Evolutionary conservation across 2,113 vertebrate species (phyloP), one percentile per base, ranked within the genome.

Genomic region (Megatriorchis doriae): DNA sequence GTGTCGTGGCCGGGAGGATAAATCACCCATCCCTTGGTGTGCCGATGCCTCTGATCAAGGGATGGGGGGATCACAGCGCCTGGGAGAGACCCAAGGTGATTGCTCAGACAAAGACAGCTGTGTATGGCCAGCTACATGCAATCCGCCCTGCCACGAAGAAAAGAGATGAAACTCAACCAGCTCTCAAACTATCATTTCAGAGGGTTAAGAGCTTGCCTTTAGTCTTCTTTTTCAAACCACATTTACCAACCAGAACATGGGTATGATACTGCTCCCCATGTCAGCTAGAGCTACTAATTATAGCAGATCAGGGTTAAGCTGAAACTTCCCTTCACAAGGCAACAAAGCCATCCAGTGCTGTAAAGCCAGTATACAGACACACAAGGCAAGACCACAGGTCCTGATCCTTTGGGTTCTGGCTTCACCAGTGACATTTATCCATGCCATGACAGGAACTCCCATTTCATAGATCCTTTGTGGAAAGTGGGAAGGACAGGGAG

Each of bases 221-320:
- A 58, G 27, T 36, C 36, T 80, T 50, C 34, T 70, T 80, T 61
- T 65, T 56, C 81, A 65, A 79, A 42, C 19, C 36, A 20, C 65
- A 1, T 43, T 42, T 15, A 43, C 43, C 78, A 75, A 11, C 3
- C 53, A 77, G 55, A 85, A 21, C 3, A 6, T 0, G 11, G 71
- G 31, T 9, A 29, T 0, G 0, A 7, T 21, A 15, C 50, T 34
- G 52, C 55, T 74, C 56, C 52, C n/a, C 27, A 0, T 4, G 11
- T 23, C 93, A 72, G 62, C 55, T 11, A 14, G 2, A 86, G 53
- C 13, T 31, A 11, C 26, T 6, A 9, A 55, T 9, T 23, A 7
- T 8, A 88, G 38, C n/a, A 29, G 31, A 7, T 1, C 9, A 13
- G 43, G 59, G 47, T 48, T 29, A 20, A 38, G 17, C 8, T 48